Percentiles rank a stretch among this genome's conserved stretches.
phyloP scores from a whole-genome alignment of 2,797 vertebrate genomes.

The Phylloscopus collybita region DNA sequence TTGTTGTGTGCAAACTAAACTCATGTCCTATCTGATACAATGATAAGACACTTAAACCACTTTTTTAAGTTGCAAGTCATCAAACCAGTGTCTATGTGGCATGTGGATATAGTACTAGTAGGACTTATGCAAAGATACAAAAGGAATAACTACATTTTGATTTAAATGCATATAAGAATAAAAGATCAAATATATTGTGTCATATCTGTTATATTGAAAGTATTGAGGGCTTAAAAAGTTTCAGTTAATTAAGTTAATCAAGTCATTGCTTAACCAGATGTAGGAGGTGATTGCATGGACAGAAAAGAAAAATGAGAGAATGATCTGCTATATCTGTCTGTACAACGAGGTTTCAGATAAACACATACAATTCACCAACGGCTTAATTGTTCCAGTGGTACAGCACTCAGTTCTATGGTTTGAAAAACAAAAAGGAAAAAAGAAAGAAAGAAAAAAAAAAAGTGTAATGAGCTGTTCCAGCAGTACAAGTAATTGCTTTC shows the following conservation, averaged over 20 bases:
- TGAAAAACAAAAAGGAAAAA: accelerated
- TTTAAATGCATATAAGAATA: constrained; percentile 37
- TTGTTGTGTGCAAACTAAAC: background rate
- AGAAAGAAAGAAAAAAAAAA: background rate
- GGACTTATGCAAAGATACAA: background rate
- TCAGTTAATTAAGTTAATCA: constrained; percentile 65
- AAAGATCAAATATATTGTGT: constrained; percentile 32
- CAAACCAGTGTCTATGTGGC: background rate
- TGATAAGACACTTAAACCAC: background rate
- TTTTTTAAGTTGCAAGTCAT: constrained; percentile 24
- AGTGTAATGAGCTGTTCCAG: constrained; percentile 10
- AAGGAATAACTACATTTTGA: constrained; percentile 39
- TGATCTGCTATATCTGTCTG: background rate
- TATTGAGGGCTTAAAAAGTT: constrained; percentile 21
- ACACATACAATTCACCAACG: background rate
- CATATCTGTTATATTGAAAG: constrained; percentile 30
- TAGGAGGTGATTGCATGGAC: background rate
- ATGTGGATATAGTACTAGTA: background rate
- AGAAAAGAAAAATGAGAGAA: constrained; percentile 29
- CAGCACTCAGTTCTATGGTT: background rate
- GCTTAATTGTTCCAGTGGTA: constrained; percentile 24
- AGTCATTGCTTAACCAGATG: constrained; percentile 19
- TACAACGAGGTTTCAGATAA: constrained; percentile 39
- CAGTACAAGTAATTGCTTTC: background rate
- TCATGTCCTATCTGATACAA: background rate